Percentiles rank a stretch among this genome's conserved stretches.
These are phyloP conservation scores for Hephaestus fuliginosus DNA, from an alignment of 2,797 vertebrate genomes.

Conservation along the genomic window DNA sequence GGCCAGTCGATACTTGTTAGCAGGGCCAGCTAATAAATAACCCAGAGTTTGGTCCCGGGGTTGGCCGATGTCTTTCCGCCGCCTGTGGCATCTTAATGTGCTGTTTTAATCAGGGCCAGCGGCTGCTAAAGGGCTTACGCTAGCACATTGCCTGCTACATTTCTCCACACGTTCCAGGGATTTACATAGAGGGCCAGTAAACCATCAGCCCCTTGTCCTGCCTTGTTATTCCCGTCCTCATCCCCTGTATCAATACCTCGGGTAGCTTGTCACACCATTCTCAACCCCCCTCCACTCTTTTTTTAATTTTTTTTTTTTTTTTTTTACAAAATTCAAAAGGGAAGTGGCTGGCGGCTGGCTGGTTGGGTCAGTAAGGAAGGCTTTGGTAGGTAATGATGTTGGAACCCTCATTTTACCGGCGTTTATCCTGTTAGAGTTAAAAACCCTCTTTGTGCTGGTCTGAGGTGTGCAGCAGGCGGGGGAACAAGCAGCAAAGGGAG, in stretches of 20 bases:
- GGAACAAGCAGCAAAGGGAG: conserved; percentile 34
- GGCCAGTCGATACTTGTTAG: conserved; percentile 72
- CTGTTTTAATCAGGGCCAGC: conserved; percentile 79
- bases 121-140: conserved; percentile 73
- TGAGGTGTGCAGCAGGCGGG: conserved; percentile 45
- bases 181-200: conserved; percentile 74
- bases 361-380: conserved; percentile 64
- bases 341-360: conserved; percentile 56
- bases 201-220: conserved; percentile 62
- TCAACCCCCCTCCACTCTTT: conserved; percentile 22
- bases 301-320: conserved; percentile 15
- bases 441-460: conserved; percentile 46
- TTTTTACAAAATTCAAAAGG: conserved; percentile 75
- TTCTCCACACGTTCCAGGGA: conserved; percentile 64
- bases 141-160: conserved; percentile 69
- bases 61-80: conserved; percentile 61
- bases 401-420: conserved; percentile 74
- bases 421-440: conserved; percentile 71
- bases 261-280: conserved; percentile 22
- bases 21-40: conserved; percentile 75
- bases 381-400: conserved; percentile 80
- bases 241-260: conserved; percentile 53
- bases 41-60: conserved; percentile 55
- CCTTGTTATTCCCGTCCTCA: conserved; percentile 69
- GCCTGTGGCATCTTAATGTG: conserved; percentile 80